A percentile compares a stretch with the other conserved stretches of the same genome.
Evolutionary conservation across 1,140 invertebrate genomes (phyloP).

Genomic region (Mamestra configurata): DNA sequence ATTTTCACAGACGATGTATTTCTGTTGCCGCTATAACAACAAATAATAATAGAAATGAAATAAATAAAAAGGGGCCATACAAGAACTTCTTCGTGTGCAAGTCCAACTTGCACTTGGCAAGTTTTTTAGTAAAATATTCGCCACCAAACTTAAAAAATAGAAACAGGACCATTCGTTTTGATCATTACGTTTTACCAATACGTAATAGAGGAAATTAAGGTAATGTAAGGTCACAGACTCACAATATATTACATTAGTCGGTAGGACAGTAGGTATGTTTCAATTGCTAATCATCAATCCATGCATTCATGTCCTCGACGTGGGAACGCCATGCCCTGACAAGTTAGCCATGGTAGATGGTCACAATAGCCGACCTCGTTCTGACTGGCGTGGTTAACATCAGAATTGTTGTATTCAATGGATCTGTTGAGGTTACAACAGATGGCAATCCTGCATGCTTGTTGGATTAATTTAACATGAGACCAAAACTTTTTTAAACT

Average conservation of each 20-base stretch:
- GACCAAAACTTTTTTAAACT: not conserved
- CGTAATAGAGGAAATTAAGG: not conserved
- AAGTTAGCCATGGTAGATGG: slow-evolving; percentile 51
- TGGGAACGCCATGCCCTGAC: slow-evolving; percentile 58
- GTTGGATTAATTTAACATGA: not conserved
- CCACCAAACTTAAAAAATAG: not conserved
- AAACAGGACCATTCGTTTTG: not conserved
- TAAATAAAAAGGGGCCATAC: no score
- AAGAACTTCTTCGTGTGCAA: no score
- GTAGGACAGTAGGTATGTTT: slow-evolving; percentile 15
- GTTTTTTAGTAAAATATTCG: not conserved
- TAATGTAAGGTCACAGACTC: not conserved
- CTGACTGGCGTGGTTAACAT: slow-evolving; percentile 38
- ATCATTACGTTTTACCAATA: not conserved
- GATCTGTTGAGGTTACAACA: slow-evolving; percentile 11
- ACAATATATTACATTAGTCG: slow-evolving; percentile 1
- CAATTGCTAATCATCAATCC: slow-evolving; percentile 30
- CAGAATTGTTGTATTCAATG: slow-evolving; percentile 29
- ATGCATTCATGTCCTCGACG: slow-evolving; percentile 46
- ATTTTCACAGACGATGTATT: no score
- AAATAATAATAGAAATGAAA: no score
- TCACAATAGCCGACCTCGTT: slow-evolving; percentile 59
- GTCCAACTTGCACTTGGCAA: no score
- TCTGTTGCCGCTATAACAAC: no score
- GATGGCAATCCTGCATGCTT: not conserved